phyloP scores from a whole-genome alignment of 2,888 invertebrate species.

The Autographa pulchrina region DNA sequence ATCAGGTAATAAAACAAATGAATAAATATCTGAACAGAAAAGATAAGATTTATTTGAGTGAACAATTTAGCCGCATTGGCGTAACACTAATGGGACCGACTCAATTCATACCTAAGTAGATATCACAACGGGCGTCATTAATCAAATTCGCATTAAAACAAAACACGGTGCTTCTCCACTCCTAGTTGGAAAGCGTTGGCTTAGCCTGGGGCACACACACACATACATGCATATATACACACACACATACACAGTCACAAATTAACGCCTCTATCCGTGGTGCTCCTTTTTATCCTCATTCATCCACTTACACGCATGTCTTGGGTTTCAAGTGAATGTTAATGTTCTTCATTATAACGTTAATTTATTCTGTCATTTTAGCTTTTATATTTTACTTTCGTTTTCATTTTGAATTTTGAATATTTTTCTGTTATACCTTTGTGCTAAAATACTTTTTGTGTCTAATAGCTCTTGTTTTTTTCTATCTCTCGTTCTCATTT shows the following conservation, averaged over 20 bases:
- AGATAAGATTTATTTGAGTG: neutral
- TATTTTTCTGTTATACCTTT: constrained; percentile 16
- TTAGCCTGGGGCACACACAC: constrained; percentile 26
- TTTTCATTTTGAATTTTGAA: constrained; percentile 41
- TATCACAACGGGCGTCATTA: constrained; percentile 37
- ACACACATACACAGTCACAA: constrained; percentile 63
- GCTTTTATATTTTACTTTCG: constrained; percentile 55
- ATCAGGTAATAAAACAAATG: constrained; percentile 7
- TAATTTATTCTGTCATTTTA: constrained; percentile 72
- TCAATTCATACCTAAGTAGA: constrained; percentile 29
- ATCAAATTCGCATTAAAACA: constrained; percentile 41
- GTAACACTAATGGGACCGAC: constrained; percentile 28
- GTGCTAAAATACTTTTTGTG: constrained; percentile 10
- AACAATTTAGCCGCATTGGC: constrained; percentile 32
- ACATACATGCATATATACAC: constrained; percentile 33
- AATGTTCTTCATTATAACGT: constrained; percentile 74
- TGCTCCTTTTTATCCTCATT: constrained; percentile 71
- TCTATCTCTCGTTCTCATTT: neutral
- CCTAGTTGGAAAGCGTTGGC: constrained; percentile 40
- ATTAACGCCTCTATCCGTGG: constrained; percentile 71
- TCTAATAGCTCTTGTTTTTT: neutral
- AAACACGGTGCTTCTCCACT: constrained; percentile 36
- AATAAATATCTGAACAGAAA: neutral
- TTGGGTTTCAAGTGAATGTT: constrained; percentile 71
- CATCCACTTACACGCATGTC: constrained; percentile 61